Evolutionary conservation across 2,113 vertebrate species (phyloP), one percentile per base, ranked within the genome.

Genomic region (Xenopus borealis): DNA sequence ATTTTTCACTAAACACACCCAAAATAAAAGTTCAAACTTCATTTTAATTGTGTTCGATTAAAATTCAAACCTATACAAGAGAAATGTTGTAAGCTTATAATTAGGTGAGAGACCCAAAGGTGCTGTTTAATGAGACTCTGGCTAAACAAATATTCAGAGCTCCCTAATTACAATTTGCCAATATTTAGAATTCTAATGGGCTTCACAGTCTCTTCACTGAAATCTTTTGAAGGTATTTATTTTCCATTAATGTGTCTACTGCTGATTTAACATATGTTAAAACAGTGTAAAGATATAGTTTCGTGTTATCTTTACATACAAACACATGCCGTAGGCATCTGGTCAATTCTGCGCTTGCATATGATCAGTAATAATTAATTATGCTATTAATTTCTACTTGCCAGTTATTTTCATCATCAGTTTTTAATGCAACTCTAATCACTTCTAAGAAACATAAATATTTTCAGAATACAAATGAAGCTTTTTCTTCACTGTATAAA

Each of bases 21-120:
- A 50, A 69, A 74, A 74, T 61, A 27, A 18, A 46, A 58, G 40
- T 75, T 69, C 3, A 75, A 68, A 69, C 55, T 47, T 69, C 63
- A 62, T 55, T 75, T 68, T 75, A 75, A 75, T 75, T 69, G 62
- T 75, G 46, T 75, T 75, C 72, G 58, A 75, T 75, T 75, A 75
- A 75, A 68, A 75, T 69, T 75, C 58, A 69, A 66, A 69, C 72
- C 64, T 62, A 75, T 69, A 69, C 72, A 75, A 75, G 66, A 69
- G 45, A 75, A 75, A 75, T 75, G 72, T 75, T 68, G 64, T 75
- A 62, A 69, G 58, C 66, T 33, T 69, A 64, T 75, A 75, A 75
- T 75, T 75, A 75, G 57, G 72, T 75, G 46, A 75, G 46, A 75
- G 62, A 68, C 72, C 72, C 72, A 69, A 75, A 75, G 66, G 72